These are phyloP conservation scores for Trachelipus rathkii DNA, from an alignment of 1,140 invertebrate genomes.

Conservation along the genomic window DNA sequence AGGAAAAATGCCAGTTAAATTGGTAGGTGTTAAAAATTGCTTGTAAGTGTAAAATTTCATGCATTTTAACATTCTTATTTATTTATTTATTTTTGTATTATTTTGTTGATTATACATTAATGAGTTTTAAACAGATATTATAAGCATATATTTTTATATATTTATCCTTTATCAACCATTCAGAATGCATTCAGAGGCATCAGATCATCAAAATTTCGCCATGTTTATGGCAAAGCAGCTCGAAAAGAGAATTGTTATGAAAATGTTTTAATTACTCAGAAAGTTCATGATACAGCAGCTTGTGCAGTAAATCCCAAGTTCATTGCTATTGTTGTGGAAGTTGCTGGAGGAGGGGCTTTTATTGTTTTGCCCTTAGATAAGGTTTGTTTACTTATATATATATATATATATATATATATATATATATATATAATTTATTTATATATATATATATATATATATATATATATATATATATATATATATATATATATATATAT, in stretches of 20 bases:
- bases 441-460: conserved; percentile 25
- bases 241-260: conserved; percentile 87
- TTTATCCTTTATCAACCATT: no score
- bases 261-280: conserved; percentile 87
- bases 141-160: no score
- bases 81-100: no score
- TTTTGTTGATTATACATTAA: no score
- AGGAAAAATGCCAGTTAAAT: not conserved
- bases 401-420: no score
- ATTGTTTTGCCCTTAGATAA: conserved; percentile 82
- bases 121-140: no score
- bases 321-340: conserved; percentile 87
- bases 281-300: conserved; percentile 85
- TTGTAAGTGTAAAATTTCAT: not conserved
- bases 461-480: conserved; percentile 21
- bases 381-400: conserved; percentile 55
- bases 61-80: not conserved
- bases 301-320: conserved; percentile 89
- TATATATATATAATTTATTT: conserved; percentile 19
- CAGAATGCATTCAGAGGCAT: conserved; percentile 65
- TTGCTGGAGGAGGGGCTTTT: conserved; percentile 89
- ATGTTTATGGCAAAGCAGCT: conserved; percentile 83
- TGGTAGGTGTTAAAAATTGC: not conserved
- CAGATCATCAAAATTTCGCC: conserved; percentile 82
- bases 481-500: conserved; percentile 14